Evolutionary conservation across 1,140 invertebrate genomes (phyloP), one percentile per base, ranked within the genome.

Genomic region (Matsumurasca onukii): DNA sequence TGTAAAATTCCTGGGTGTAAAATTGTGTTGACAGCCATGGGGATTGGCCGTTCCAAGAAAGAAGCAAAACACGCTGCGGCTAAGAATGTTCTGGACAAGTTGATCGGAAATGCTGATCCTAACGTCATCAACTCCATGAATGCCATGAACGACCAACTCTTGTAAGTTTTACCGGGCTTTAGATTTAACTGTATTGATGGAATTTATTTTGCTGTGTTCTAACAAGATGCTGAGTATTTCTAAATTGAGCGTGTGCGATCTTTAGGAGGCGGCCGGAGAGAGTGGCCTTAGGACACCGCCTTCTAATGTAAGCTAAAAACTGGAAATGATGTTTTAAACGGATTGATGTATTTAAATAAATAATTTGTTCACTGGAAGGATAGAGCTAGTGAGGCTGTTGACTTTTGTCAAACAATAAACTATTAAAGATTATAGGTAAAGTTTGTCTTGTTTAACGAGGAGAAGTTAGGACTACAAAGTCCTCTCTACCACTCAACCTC

Each of bases 41-140:
- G 92, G 17, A 93, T 92, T 39, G 95, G 95, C 0, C 88, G 94
- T 55, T 97, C 94, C 20, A 98, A 98, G 78, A 98, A 98, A 80
- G 95, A 97, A 82, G 96, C 96, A 0, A 98, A 98, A 78, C 96
- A 98, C 81, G 88, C 91, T 30, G 94, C 95, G 57, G 95, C 96
- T 0, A 93, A 95, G 76, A 89, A 91, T 66, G 86, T 97, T 39
- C 81, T 98, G 20, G 92, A 95, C 76, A 84, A 88, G 70, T 74
- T 88, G 48, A 82, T 85, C 65, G 82, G 81, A 68, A 69, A 74
- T 45, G 66, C 75, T 52, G 81, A 82, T 55, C 71, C 31, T 27
- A 68, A 59, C 22, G 12, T 52, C 31, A 22, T 72, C 9, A 64
- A 31, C 57, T 48, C 59, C 65, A 70, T 55, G 55, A 68, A 64